Evolutionary conservation across 2,888 invertebrate species (phyloP).

Genomic region (Aricia artaxerxes): DNA sequence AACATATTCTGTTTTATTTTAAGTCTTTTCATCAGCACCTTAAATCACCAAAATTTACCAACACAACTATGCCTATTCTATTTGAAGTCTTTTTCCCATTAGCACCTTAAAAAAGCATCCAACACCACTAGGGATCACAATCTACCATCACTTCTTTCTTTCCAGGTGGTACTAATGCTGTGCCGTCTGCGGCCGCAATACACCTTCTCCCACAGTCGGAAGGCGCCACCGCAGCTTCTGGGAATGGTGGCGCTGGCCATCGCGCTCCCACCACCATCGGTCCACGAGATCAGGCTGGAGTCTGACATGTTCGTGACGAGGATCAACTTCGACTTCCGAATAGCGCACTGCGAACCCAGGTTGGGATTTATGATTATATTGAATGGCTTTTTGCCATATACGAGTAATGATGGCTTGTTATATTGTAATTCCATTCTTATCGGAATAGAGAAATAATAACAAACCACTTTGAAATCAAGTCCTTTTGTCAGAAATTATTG

Average conservation of each 20-base stretch:
- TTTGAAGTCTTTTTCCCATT: too few species aligned
- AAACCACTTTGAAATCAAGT: too few species aligned
- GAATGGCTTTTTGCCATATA: too few species aligned
- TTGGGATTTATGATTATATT: slow-evolving; percentile 53
- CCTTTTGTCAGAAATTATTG: too few species aligned
- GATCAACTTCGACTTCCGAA: slow-evolving; percentile 96
- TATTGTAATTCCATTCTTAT: too few species aligned
- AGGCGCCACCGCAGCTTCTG: slow-evolving; percentile 91
- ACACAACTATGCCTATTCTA: not conserved
- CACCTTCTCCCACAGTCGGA: slow-evolving; percentile 93
- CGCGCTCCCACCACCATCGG: slow-evolving; percentile 97
- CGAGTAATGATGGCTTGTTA: too few species aligned
- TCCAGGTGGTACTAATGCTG: slow-evolving; percentile 95
- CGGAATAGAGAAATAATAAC: too few species aligned
- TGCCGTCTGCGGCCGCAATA: slow-evolving; percentile 96
- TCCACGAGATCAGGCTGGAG: slow-evolving; percentile 97
- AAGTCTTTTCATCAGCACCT: not conserved
- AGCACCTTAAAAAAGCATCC: too few species aligned
- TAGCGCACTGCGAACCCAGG: slow-evolving; percentile 98
- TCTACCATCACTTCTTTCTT: slow-evolving; percentile 40
- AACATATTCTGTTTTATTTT: too few species aligned
- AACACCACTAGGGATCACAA: not conserved
- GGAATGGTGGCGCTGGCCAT: slow-evolving; percentile 98
- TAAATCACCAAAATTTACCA: not conserved
- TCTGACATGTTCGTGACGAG: slow-evolving; percentile 98